Evolutionary conservation across 2,888 invertebrate genomes (phyloP), one percentile per base, ranked within the genome.

Genomic region (Drosophila prolongata): DNA sequence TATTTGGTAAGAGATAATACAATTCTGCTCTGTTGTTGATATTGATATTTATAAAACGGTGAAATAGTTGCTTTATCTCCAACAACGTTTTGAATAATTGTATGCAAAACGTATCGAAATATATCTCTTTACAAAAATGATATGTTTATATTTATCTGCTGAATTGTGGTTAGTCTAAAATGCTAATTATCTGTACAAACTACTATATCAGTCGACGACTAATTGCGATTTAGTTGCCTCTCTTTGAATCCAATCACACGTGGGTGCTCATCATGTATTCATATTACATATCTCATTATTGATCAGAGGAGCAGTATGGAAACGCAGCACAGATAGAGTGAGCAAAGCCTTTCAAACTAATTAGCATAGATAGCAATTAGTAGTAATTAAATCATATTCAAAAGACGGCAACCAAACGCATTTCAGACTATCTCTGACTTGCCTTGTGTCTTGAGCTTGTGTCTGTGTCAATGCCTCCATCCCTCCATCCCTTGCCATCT

Each of bases 371-470:
- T 57, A 49, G 75, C 75, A 85, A 85, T 83, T 80, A 76, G 78
- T 68, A 68, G 78, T 83, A 83, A 86, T 86, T 86, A 80, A 80
- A 78, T 83, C 74, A 86, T 80, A 77, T 86, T 83, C 80, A 73
- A 71, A 86, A 77, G 75, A 69, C 62, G 53, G 34, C 57, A 42
- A n/a, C 42, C 46, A 13, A 46, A 42, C 44, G 46, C 24, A 37
- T 44, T 42, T 40, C 27, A 14, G 27, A 35, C 37, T 35, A 3
- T 43, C 49, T 55, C 16, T 42, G 38, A 14, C 47, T 47, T 52
- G 14, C 19, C n/a, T 46, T 16, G 27, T 47, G 27, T 34, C 52
- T 38, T n/a, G 3, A 10, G 5, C 34, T 34, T 24, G 24, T 24
- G 24, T 24, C 24, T 24, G 24, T 24, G 24, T 19, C 13, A 30